Evolutionary conservation across 1,140 invertebrate species (phyloP).

Genomic region (Bradysia coprophila): DNA sequence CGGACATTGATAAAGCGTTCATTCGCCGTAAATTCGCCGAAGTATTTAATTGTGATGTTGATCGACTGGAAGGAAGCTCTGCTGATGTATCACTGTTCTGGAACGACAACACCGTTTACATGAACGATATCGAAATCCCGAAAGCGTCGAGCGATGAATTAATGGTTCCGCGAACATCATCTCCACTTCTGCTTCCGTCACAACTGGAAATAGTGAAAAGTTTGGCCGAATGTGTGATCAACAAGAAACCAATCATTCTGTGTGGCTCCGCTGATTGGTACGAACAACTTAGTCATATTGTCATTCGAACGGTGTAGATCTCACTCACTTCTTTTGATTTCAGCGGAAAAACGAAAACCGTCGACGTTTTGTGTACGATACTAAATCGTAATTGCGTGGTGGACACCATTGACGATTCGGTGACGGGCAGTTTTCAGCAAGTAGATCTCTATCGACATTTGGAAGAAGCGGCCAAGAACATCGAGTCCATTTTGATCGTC

Average conservation of each 20-base stretch:
- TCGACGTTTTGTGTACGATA: conserved; percentile 16
- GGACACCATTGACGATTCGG: conserved; percentile 22
- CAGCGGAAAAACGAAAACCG: conserved; percentile 19
- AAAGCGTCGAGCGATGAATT: conserved; percentile 3
- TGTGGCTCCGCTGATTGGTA: conserved; percentile 17
- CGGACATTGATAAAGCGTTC: conserved; percentile 16
- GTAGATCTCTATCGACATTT: conserved; percentile 48
- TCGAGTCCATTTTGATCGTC: conserved; percentile 22
- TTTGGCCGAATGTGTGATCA: conserved; percentile 17
- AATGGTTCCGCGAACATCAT: background rate
- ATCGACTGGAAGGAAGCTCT: conserved; percentile 12
- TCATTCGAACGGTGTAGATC: background rate
- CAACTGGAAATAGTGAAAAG: conserved; percentile 18
- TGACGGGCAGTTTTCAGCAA: conserved; percentile 23
- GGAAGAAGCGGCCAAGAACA: conserved; percentile 32
- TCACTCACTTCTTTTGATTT: background rate
- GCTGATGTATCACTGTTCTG: conserved; percentile 20
- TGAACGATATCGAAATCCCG: conserved; percentile 17
- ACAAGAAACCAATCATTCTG: conserved; percentile 18
- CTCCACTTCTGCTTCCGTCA: conserved; percentile 11
- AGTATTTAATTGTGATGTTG: conserved; percentile 16
- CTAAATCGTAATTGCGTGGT: conserved; percentile 17
- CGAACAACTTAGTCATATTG: background rate
- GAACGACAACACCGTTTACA: conserved; percentile 16
- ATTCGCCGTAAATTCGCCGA: conserved; percentile 14